Evolutionary conservation across 2,797 vertebrate genomes (phyloP).

Genomic region (Galago senegalensis): DNA sequence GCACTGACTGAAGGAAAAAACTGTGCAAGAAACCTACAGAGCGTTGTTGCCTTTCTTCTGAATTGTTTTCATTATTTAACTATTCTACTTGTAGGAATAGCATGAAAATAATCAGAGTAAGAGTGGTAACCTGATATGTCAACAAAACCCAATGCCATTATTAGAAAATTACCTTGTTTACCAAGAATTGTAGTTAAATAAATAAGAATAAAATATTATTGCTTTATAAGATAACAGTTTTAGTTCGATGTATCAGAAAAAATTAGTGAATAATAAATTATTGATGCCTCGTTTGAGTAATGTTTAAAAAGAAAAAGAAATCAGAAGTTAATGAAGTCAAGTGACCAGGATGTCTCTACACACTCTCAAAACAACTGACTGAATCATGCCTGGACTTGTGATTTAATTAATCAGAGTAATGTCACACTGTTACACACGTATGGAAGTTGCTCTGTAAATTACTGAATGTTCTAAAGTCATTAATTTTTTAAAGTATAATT

Average conservation of each 20-base stretch:
- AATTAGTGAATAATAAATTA: background rate
- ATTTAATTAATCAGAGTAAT: background rate
- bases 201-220: background rate
- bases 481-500: background rate
- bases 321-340: background rate
- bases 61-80: slow-evolving; percentile 40
- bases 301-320: background rate
- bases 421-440: background rate
- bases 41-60: background rate
- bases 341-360: background rate
- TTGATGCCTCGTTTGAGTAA: background rate
- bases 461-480: background rate
- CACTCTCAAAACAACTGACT: background rate
- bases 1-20: background rate
- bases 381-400: background rate
- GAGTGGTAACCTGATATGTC: background rate
- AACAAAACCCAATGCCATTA: background rate
- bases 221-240: slow-evolving; percentile 5
- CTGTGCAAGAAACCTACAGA: background rate
- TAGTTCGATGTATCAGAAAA: background rate
- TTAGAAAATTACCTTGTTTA: background rate
- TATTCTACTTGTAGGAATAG: background rate
- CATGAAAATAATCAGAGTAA: slow-evolving; percentile 28
- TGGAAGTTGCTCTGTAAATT: background rate
- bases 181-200: background rate